phyloP scores from a whole-genome alignment of 2,113 vertebrate species.

The Gallinago paraguaiae region DNA sequence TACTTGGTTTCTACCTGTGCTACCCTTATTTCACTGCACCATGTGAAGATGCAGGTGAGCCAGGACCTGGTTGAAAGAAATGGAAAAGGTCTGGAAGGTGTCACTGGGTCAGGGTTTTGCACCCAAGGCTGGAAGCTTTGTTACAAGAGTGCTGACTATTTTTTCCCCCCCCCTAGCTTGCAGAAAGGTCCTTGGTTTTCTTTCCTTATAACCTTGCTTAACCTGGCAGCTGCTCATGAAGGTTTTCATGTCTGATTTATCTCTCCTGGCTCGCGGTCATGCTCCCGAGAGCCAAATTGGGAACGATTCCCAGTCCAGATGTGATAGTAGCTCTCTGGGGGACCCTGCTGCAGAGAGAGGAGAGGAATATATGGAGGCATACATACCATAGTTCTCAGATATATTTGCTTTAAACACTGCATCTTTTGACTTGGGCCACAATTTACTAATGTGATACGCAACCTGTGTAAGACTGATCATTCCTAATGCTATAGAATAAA shows the following conservation, averaged over 20 bases:
- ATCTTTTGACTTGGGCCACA: not conserved
- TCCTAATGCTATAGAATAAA: not conserved
- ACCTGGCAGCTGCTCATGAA: not conserved
- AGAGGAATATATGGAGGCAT: not conserved
- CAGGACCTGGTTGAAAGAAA: not conserved
- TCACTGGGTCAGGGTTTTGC: not conserved
- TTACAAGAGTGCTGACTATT: not conserved
- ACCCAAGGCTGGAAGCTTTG: not conserved
- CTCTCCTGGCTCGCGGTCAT: not conserved
- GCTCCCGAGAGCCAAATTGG: not conserved
- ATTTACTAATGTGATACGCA: not conserved
- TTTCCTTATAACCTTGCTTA: not conserved
- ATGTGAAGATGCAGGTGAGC: not conserved
- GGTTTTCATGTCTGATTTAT: not conserved
- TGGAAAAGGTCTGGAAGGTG: not conserved
- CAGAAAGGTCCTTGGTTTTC: not conserved
- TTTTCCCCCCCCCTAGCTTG: not conserved
- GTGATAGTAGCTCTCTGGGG: not conserved
- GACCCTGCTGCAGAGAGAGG: not conserved
- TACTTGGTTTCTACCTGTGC: not conserved
- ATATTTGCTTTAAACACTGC: not conserved
- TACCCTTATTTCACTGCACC: not conserved
- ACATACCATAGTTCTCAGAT: not conserved
- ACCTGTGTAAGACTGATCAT: not conserved
- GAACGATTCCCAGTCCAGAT: not conserved